Percentiles rank a stretch among this genome's conserved stretches.
Conservation (phyloP, 2,113 vertebrate species). For the Clupea harengus region DNA sequence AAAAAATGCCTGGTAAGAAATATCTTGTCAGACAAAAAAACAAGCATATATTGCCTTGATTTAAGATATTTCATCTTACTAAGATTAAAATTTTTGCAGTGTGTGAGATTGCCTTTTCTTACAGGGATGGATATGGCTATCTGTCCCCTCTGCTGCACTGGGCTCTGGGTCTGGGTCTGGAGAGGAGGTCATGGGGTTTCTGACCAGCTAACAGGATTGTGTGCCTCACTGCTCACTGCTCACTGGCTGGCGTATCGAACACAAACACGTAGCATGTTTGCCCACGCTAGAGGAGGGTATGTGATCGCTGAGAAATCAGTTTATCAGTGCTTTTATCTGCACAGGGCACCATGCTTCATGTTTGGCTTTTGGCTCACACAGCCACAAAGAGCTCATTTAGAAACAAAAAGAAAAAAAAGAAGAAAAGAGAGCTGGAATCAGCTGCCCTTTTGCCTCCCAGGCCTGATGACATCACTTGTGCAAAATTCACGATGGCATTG, state of each 20-base stretch:
- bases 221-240: neutral
- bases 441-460: constrained; percentile 24
- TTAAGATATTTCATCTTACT: too few relatives aligned
- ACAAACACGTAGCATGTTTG: neutral
- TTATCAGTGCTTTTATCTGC: constrained; percentile 2
- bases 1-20: too few relatives aligned
- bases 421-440: constrained; percentile 29
- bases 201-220: neutral
- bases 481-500: constrained; percentile 36
- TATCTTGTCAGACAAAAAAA: too few relatives aligned
- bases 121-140: neutral
- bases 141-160: neutral
- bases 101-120: neutral
- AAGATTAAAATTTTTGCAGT: too few relatives aligned
- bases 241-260: neutral
- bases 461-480: constrained; percentile 37
- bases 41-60: too few relatives aligned
- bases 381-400: constrained; percentile 4
- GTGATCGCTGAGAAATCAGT: neutral
- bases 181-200: neutral
- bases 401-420: neutral
- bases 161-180: neutral
- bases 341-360: neutral
- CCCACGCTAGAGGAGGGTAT: neutral
- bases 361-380: neutral